Conservation (phyloP, 2,797 vertebrate genomes). For the Mionectes olivaceus region DNA sequence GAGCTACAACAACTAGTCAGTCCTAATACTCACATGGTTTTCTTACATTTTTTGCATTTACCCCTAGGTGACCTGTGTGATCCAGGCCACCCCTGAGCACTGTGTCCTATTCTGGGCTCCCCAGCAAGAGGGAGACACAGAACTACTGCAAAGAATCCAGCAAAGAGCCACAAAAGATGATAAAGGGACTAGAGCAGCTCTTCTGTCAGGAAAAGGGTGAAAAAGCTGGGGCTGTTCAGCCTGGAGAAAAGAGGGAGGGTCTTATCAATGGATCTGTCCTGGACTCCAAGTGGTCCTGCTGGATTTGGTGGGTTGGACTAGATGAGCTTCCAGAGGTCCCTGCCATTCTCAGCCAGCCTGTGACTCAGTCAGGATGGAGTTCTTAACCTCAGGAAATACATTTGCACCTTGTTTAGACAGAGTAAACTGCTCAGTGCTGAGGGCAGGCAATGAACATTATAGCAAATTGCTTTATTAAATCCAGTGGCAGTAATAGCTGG, state of each 20-base stretch:
- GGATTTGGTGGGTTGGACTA: neutral
- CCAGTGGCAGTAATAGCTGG: neutral
- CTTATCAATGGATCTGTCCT: neutral
- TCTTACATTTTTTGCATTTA: neutral
- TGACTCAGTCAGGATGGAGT: neutral
- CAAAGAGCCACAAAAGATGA: neutral
- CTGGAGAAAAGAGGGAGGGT: neutral
- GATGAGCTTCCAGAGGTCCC: neutral
- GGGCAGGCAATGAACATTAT: neutral
- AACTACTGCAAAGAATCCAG: neutral
- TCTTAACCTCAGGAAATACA: neutral
- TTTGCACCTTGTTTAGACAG: neutral
- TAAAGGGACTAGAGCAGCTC: neutral
- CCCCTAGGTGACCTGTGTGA: neutral
- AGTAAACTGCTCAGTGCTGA: neutral
- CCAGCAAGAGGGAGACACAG: neutral
- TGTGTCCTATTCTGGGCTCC: neutral
- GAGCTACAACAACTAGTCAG: neutral
- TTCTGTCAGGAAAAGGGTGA: neutral
- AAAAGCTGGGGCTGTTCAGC: neutral
- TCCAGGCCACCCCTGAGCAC: neutral
- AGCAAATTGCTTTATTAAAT: slow-evolving; percentile 31
- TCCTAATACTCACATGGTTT: neutral
- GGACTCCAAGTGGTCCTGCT: neutral
- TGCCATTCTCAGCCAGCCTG: neutral